Evolutionary conservation across 2,797 vertebrate genomes (phyloP).

Genomic region (Momotus momota): DNA sequence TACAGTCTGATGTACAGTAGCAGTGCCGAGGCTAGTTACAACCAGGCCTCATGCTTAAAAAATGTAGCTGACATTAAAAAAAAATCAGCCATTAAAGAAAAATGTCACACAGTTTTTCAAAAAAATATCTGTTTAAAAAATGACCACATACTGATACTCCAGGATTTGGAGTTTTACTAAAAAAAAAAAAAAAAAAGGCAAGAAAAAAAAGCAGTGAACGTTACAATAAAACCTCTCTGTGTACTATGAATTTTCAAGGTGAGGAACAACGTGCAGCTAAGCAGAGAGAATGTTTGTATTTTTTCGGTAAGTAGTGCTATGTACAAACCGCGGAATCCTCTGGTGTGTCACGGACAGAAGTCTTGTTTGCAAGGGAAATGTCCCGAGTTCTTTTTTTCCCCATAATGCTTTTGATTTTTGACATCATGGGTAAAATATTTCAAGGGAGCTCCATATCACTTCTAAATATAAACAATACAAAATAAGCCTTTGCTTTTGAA

Average conservation of each 20-base stretch:
- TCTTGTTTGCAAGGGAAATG: constrained; percentile 67
- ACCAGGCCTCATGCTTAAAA: constrained; percentile 83
- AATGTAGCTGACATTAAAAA: constrained; percentile 87
- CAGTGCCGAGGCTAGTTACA: constrained; percentile 86
- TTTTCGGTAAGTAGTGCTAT: constrained; percentile 48
- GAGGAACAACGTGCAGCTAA: not conserved
- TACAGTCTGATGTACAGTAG: constrained; percentile 86
- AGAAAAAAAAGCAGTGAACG: not conserved
- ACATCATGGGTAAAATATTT: constrained; percentile 67
- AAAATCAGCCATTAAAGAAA: constrained; percentile 84
- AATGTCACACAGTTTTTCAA: constrained; percentile 82
- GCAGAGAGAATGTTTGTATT: constrained; percentile 51
- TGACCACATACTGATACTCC: constrained; percentile 76
- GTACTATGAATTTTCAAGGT: constrained; percentile 9
- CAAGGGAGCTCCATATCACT: constrained; percentile 61
- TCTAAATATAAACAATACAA: constrained; percentile 68
- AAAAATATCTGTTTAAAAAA: constrained; percentile 79
- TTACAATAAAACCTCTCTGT: not conserved
- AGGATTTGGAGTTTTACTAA: not conserved
- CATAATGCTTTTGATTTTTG: constrained; percentile 69
- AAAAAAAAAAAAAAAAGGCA: not conserved
- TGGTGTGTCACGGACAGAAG: constrained; percentile 44
- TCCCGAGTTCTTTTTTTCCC: not conserved
- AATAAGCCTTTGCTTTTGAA: constrained; percentile 67
- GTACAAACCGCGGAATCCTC: constrained; percentile 57